Evolutionary conservation across 2,888 invertebrate genomes (phyloP).

Genomic region (Ochropacha duplaris): DNA sequence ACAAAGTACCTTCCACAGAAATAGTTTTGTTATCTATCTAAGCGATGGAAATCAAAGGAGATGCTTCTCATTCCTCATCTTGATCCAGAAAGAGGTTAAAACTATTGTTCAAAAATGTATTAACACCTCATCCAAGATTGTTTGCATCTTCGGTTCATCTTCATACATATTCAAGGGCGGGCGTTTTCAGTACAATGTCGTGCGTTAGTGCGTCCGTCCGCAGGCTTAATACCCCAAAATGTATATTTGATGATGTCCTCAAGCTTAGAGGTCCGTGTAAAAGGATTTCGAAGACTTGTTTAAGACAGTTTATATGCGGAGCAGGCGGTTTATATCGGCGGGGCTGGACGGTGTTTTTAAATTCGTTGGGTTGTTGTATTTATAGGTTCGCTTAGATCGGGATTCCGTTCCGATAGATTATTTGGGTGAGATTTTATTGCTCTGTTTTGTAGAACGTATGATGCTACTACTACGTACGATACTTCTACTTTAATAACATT

Average conservation of each 20-base stretch:
- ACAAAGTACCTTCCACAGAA: too few species aligned
- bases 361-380: slow-evolving; percentile 41
- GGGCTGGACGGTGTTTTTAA: slow-evolving; percentile 31
- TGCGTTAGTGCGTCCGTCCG: slow-evolving; percentile 35
- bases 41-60: too few species aligned
- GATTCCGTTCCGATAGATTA: slow-evolving; percentile 9
- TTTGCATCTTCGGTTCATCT: background rate
- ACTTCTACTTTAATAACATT: too few species aligned
- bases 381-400: slow-evolving; percentile 40
- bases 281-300: slow-evolving; percentile 52
- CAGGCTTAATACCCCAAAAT: slow-evolving; percentile 66
- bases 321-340: slow-evolving; percentile 29
- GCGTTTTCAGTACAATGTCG: slow-evolving; percentile 40
- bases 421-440: background rate
- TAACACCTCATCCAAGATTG: background rate
- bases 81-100: too few species aligned
- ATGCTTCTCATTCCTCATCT: too few species aligned
- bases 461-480: too few species aligned
- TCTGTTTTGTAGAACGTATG: background rate
- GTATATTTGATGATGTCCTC: slow-evolving; percentile 75
- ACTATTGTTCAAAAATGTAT: background rate
- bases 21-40: too few species aligned
- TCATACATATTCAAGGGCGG: slow-evolving; percentile 64
- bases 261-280: slow-evolving; percentile 36
- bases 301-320: slow-evolving; percentile 60